Evolutionary conservation across 2,888 invertebrate species (phyloP), one percentile per base, ranked within the genome.

Genomic region (Agrypnus murinus): DNA sequence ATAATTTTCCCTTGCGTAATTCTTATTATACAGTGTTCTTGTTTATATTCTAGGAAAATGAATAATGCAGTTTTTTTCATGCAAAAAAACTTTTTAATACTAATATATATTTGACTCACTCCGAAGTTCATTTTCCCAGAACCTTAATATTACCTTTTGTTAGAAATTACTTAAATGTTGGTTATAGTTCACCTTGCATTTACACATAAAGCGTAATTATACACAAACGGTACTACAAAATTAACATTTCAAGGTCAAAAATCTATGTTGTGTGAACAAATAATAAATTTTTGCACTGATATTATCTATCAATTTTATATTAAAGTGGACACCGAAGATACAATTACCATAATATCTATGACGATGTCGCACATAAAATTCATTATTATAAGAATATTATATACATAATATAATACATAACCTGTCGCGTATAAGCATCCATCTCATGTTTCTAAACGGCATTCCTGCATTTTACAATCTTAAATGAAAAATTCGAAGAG

Each of bases 401-500:
- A 25, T 25, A 25, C 5, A 5, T 2, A 5, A 25, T 25, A 25
- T 25, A 25, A 25, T 25, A 17, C 59, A 43, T 43, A 15, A 12
- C 46, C 32, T 59, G 8, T 59, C 59, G 60, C 34, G 31, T 45
- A n/a, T 43, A 58, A 71, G 63, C 55, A 71, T 57, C 17, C 66
- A 70, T 68, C 71, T 72, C 60, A 46, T 19, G 59, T 72, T 72
- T 72, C 71, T 65, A 58, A 72, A 72, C 71, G 38, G 40, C 71
- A 68, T 67, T 67, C 71, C 57, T 69, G 69, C 65, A 57, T 71
- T 73, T 64, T 59, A 68, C 38, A 50, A 64, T 66, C 63, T 25
- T 25, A 63, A n/a, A 73, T 17, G 50, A 62, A 73, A 69, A 63
- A 69, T 65, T 34, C 8, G 53, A 48, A n/a, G 38, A 58, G 57